These are phyloP conservation scores for Alviniconcha marisindica DNA, from an alignment of 1,140 invertebrate species.

Conservation along the genomic window DNA sequence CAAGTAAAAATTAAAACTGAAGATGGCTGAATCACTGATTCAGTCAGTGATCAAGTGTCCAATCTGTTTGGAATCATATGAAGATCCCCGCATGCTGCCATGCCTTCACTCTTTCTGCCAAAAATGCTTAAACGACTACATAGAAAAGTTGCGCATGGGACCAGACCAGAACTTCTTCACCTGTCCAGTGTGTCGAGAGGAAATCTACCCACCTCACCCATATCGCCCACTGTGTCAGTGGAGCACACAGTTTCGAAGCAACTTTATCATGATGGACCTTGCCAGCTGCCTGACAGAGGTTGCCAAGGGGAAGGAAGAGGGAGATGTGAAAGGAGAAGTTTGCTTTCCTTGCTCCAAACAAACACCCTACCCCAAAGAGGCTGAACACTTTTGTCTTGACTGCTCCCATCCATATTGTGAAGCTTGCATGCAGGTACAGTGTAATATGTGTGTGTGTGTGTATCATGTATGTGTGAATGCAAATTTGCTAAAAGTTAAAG, in stretches of 20 bases:
- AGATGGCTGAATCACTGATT: conserved; percentile 33
- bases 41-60: conserved; percentile 38
- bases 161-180: conserved; percentile 34
- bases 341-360: conserved; percentile 38
- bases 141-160: conserved; percentile 16
- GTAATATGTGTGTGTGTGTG: not conserved
- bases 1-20: not conserved
- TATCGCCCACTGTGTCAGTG: conserved; percentile 43
- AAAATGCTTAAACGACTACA: conserved; percentile 31
- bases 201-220: conserved; percentile 45
- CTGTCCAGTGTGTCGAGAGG: conserved; percentile 56
- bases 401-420: conserved; percentile 35
- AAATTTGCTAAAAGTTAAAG: too few species aligned
- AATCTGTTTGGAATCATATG: conserved; percentile 33
- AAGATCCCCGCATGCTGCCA: conserved; percentile 36
- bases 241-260: conserved; percentile 52
- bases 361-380: conserved; percentile 30
- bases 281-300: conserved; percentile 36
- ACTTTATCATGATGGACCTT: conserved; percentile 58
- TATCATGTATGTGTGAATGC: not conserved
- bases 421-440: conserved; percentile 31
- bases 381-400: conserved; percentile 38
- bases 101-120: conserved; percentile 38
- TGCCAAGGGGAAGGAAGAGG: conserved; percentile 17
- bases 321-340: conserved; percentile 24